Percentiles rank a stretch among this genome's conserved stretches.
Conservation (phyloP, 2,888 invertebrate genomes). For the Gnatocerus cornutus region DNA sequence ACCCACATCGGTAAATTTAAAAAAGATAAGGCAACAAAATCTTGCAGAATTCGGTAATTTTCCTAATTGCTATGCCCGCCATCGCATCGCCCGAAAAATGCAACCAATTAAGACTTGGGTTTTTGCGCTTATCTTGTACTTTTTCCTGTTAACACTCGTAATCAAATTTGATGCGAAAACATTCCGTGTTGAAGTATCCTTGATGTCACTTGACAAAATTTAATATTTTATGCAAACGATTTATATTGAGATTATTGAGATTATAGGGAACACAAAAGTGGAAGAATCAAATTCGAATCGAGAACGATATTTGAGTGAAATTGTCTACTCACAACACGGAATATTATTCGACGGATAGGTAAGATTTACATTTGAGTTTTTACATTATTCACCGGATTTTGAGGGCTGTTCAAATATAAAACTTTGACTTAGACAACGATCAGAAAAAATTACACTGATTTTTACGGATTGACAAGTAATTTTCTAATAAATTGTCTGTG, state of each 20-base stretch:
- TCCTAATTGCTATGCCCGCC: no score
- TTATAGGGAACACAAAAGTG: background rate
- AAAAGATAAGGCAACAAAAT: no score
- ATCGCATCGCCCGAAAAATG: no score
- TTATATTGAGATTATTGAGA: slow-evolving; percentile 9
- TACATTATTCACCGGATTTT: slow-evolving; percentile 30
- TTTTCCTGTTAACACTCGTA: no score
- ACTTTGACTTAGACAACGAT: slow-evolving; percentile 7
- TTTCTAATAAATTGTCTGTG: background rate
- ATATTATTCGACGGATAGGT: slow-evolving; percentile 19
- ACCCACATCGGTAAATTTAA: no score
- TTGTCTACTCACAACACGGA: slow-evolving; percentile 20
- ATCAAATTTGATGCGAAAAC: no score
- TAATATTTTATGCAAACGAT: background rate
- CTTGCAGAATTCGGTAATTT: no score
- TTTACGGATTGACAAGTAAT: background rate
- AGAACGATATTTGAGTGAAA: slow-evolving; percentile 25
- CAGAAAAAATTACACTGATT: slow-evolving; percentile 9
- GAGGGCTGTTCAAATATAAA: slow-evolving; percentile 12
- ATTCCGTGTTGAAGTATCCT: no score
- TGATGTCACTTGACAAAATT: no score
- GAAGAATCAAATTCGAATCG: slow-evolving; percentile 25
- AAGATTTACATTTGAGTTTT: slow-evolving; percentile 34
- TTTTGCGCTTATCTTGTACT: no score
- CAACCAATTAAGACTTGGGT: no score